These are phyloP conservation scores for Hormaphis cornu DNA, from an alignment of 1,140 invertebrate genomes.

Conservation along the genomic window DNA sequence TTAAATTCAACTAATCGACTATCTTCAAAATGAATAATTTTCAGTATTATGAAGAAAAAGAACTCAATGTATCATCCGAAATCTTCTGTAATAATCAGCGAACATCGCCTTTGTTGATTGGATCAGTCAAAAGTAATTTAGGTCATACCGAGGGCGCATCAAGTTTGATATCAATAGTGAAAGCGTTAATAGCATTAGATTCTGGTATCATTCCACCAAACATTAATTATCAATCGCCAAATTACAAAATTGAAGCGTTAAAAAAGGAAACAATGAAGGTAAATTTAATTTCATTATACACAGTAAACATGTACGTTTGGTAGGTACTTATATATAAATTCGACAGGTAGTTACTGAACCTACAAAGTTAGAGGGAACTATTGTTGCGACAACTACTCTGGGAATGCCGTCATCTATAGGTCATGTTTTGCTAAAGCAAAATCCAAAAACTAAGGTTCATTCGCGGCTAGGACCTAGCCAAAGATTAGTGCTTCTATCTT, in stretches of 20 bases:
- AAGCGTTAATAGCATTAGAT: constrained; percentile 51
- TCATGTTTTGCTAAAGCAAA: constrained; percentile 47
- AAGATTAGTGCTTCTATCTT: constrained; percentile 37
- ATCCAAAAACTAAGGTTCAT: constrained; percentile 34
- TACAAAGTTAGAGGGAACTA: constrained; percentile 39
- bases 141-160: constrained; percentile 65
- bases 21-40: neutral
- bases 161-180: constrained; percentile 50
- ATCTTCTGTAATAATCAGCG: constrained; percentile 39
- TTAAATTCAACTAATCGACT: neutral
- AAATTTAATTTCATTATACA: neutral
- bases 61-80: constrained; percentile 36
- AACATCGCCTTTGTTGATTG: constrained; percentile 52
- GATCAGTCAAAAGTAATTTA: constrained; percentile 66
- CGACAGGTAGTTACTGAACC: constrained; percentile 34
- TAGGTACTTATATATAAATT: neutral
- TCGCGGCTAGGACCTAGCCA: constrained; percentile 34
- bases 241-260: constrained; percentile 31
- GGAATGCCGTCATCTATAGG: constrained; percentile 55
- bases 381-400: constrained; percentile 52
- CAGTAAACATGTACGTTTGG: neutral
- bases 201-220: constrained; percentile 53
- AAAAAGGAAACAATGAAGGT: constrained; percentile 32
- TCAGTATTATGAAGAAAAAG: constrained; percentile 34
- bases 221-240: constrained; percentile 44